phyloP scores from a whole-genome alignment of 2,888 invertebrate genomes.

The Sepioteuthis lessoniana region DNA sequence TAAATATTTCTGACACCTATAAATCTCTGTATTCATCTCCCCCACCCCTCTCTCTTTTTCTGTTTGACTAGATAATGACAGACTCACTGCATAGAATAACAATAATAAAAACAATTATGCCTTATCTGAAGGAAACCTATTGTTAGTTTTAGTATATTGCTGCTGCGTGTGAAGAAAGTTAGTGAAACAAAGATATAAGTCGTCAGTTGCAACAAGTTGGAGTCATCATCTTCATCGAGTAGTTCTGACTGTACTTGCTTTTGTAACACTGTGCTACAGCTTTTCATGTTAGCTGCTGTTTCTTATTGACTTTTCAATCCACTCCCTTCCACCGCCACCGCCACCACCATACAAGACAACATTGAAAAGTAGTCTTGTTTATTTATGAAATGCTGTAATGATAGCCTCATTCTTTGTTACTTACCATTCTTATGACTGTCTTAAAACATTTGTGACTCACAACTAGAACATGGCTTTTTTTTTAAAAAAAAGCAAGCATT shows the following conservation, averaged over 20 bases:
- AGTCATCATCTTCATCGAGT: background rate
- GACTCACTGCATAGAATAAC: background rate
- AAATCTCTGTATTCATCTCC: background rate
- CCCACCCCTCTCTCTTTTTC: no score
- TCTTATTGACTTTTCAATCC: background rate
- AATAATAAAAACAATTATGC: background rate
- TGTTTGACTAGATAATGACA: background rate
- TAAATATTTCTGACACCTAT: background rate
- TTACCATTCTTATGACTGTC: background rate
- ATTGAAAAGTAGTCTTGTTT: constrained; percentile 33
- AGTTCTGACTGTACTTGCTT: background rate
- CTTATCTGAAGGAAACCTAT: background rate
- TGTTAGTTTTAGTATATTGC: background rate
- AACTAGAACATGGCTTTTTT: constrained; percentile 25
- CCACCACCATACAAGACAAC: background rate
- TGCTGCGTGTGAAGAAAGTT: background rate
- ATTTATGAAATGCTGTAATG: constrained; percentile 2
- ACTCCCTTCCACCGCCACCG: background rate
- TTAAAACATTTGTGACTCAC: background rate
- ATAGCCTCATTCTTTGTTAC: background rate
- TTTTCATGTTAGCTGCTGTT: background rate
- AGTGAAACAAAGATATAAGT: constrained; percentile 19
- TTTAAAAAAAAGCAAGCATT: background rate
- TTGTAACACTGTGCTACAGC: background rate
- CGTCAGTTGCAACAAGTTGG: constrained; percentile 13